A percentile compares a stretch with the other conserved stretches of the same genome.
These are phyloP conservation scores for Callipepla squamata DNA, from an alignment of 2,113 vertebrate genomes.

Conservation along the genomic window DNA sequence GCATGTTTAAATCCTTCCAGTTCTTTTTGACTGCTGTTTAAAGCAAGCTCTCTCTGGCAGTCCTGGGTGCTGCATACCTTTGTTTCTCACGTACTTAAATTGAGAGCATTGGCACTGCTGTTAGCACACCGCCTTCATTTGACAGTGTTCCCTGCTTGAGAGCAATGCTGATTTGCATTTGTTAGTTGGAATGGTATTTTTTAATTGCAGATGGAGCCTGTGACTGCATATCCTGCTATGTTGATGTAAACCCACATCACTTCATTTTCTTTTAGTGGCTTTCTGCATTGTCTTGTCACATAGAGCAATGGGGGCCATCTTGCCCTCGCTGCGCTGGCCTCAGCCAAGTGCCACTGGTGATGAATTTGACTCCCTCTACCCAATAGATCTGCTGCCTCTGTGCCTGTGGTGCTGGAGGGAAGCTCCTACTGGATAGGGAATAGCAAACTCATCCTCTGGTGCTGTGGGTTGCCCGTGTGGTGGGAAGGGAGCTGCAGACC, in stretches of 20 bases:
- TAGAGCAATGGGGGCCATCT: neutral
- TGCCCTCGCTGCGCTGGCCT: fast-evolving
- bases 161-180: conserved; percentile 36
- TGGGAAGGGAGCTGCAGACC: neutral
- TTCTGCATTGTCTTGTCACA: neutral
- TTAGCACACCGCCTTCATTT: conserved; percentile 64
- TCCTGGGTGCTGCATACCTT: conserved; percentile 44
- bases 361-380: neutral
- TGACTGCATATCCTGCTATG: neutral
- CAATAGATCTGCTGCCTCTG: neutral
- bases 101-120: conserved; percentile 46
- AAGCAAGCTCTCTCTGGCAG: conserved; percentile 13
- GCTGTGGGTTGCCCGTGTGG: neutral
- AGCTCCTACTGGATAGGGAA: neutral
- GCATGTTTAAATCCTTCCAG: conserved; percentile 11
- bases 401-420: neutral
- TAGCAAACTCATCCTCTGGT: neutral
- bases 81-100: conserved; percentile 62
- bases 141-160: conserved; percentile 33
- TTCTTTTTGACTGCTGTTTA: conserved; percentile 8
- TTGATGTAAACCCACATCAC: neutral
- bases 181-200: conserved; percentile 1
- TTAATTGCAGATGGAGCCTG: conserved; percentile 29
- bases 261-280: conserved; percentile 19
- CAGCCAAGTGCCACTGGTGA: neutral